A percentile compares a stretch with the other conserved stretches of the same genome.
These are phyloP conservation scores for Catharus bicknelli DNA, from an alignment of 2,113 vertebrate genomes.

Conservation along the genomic window DNA sequence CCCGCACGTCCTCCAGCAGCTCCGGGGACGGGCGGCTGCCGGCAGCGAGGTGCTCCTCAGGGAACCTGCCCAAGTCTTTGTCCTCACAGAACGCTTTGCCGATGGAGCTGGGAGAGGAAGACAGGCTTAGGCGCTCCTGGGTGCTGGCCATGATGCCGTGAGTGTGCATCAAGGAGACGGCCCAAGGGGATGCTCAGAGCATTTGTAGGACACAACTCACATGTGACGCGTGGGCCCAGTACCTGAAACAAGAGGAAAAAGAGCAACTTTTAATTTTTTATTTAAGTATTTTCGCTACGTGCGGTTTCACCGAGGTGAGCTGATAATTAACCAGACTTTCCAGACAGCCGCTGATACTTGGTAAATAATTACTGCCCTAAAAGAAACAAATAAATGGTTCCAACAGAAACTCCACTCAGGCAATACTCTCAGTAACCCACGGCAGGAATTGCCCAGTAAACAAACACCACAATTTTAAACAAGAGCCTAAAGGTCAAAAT, in stretches of 20 bases:
- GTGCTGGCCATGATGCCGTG: constrained; percentile 93
- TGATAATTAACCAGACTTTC: constrained; percentile 53
- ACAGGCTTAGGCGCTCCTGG: constrained; percentile 91
- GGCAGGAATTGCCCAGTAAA: background rate
- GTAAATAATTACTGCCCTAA: constrained; percentile 46
- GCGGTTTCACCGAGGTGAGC: background rate
- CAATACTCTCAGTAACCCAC: background rate
- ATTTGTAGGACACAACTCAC: background rate
- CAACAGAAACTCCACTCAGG: constrained; percentile 9
- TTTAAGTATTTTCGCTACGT: background rate
- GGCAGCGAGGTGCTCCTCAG: constrained; percentile 71
- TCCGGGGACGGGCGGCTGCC: constrained; percentile 75
- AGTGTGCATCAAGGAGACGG: constrained; percentile 79
- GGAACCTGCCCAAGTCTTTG: constrained; percentile 68
- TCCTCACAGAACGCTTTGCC: constrained; percentile 87
- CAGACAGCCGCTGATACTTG: background rate
- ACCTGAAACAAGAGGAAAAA: constrained; percentile 50
- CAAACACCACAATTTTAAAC: background rate
- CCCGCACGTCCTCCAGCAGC: constrained; percentile 84
- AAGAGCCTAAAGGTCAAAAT: background rate
- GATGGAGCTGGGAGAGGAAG: constrained; percentile 82
- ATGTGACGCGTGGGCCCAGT: background rate
- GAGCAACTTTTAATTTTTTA: background rate
- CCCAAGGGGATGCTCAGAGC: constrained; percentile 56
- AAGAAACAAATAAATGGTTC: constrained; percentile 20